Conservation (phyloP, 2,113 vertebrate species). For the Plectropomus leopardus region DNA sequence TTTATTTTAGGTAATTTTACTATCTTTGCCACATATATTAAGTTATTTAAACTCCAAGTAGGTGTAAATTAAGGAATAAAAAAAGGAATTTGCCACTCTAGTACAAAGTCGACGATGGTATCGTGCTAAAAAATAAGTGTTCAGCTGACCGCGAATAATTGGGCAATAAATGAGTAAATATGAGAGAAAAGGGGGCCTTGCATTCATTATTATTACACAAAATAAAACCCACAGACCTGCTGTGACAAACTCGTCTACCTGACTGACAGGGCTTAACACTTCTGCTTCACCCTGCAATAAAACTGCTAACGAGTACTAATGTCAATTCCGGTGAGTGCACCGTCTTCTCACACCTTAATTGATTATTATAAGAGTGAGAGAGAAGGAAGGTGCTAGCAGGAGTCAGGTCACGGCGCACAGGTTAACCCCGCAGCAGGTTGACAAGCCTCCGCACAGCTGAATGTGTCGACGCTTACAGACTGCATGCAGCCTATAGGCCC, state of each 20-base stretch:
- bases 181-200: background rate
- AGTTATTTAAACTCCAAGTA: background rate
- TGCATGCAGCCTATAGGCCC: slow-evolving; percentile 26
- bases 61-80: background rate
- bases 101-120: background rate
- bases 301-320: background rate
- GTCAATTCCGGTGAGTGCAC: too few species aligned
- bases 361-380: background rate
- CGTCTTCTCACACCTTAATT: slow-evolving; percentile 6
- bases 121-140: background rate
- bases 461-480: background rate
- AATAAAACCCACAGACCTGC: background rate
- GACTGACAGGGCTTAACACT: background rate
- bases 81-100: background rate
- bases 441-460: slow-evolving; percentile 5
- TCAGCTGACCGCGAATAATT: background rate
- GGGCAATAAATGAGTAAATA: background rate
- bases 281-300: background rate
- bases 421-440: slow-evolving; percentile 27
- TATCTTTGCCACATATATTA: background rate
- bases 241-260: background rate
- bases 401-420: slow-evolving; percentile 43
- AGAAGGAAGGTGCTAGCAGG: background rate
- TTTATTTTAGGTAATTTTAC: background rate
- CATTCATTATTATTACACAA: background rate